Conservation (phyloP, 2,888 invertebrate genomes). For the Sinotaia quadrata region DNA sequence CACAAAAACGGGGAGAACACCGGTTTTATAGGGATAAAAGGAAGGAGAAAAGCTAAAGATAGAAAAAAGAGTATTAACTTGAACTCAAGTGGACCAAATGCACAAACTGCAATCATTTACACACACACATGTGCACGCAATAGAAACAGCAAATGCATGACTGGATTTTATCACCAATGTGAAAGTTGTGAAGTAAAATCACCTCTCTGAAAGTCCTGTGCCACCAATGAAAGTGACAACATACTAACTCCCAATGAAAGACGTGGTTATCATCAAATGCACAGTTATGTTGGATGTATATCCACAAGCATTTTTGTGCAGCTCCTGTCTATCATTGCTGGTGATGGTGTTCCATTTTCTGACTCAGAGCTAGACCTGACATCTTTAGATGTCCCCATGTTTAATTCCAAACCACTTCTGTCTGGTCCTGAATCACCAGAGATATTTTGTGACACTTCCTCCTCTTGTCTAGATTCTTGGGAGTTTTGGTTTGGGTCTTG, state of each 20-base stretch:
- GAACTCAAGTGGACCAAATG: too few species aligned
- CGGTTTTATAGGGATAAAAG: too few species aligned
- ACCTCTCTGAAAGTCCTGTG: too few species aligned
- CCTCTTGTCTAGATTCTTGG: background rate
- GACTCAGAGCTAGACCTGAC: slow-evolving; percentile 10
- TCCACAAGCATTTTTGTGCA: slow-evolving; percentile 19
- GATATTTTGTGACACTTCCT: background rate
- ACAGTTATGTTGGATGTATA: slow-evolving; percentile 22
- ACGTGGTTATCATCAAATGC: background rate
- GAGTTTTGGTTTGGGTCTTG: slow-evolving; percentile 61
- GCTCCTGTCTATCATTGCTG: background rate
- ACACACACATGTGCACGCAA: background rate
- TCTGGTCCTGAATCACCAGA: background rate
- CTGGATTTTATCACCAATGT: slow-evolving; percentile 6
- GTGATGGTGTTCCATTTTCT: slow-evolving; percentile 17
- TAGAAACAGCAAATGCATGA: slow-evolving; percentile 12
- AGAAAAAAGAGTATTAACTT: too few species aligned
- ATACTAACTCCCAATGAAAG: slow-evolving; percentile 19
- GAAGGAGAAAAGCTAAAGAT: too few species aligned
- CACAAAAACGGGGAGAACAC: too few species aligned
- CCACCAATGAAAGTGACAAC: too few species aligned
- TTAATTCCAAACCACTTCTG: background rate
- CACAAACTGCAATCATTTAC: background rate
- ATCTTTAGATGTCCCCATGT: background rate
- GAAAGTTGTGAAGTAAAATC: too few species aligned